Evolutionary conservation across 2,797 vertebrate genomes (phyloP).

Genomic region (Cottoperca gobio): DNA sequence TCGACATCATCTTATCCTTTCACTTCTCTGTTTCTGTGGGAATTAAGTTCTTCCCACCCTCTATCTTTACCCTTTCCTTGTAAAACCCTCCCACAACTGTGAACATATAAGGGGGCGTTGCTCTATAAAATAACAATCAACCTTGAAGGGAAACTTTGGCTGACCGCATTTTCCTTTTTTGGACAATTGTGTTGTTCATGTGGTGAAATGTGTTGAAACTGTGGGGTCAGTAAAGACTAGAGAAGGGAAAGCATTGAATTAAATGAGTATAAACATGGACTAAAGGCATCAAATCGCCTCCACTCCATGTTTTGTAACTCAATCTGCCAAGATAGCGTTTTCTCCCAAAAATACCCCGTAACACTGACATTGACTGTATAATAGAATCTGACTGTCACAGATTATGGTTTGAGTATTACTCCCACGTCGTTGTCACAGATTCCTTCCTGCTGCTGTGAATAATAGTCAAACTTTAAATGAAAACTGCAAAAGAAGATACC

Average conservation of each 20-base stretch:
- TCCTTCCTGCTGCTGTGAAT: constrained; percentile 44
- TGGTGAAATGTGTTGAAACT: constrained; percentile 24
- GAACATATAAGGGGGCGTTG: constrained; percentile 16
- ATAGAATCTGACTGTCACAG: constrained; percentile 49
- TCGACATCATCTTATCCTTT: constrained; percentile 26
- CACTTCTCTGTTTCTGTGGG: constrained; percentile 14
- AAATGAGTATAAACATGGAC: constrained; percentile 18
- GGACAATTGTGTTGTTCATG: constrained; percentile 47
- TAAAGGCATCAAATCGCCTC: constrained; percentile 29
- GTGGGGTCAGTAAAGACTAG: constrained; percentile 37
- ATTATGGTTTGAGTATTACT: constrained; percentile 48
- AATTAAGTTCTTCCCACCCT: constrained; percentile 19
- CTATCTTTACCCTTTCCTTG: constrained; percentile 28
- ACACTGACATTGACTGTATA: constrained; percentile 41
- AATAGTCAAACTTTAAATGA: constrained; percentile 40
- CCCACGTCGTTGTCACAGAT: constrained; percentile 34
- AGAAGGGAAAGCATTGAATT: constrained; percentile 28
- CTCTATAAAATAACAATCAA: constrained; percentile 36
- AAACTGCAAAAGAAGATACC: constrained; percentile 18
- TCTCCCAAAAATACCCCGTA: constrained; percentile 28
- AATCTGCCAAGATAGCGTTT: constrained; percentile 16
- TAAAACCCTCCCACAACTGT: constrained; percentile 17
- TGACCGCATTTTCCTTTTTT: constrained; percentile 7
- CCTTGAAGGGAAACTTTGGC: constrained; percentile 17
- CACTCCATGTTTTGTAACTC: constrained; percentile 20